Conservation (phyloP, 2,797 vertebrate species). For the Lepilemur ruficaudatus region DNA sequence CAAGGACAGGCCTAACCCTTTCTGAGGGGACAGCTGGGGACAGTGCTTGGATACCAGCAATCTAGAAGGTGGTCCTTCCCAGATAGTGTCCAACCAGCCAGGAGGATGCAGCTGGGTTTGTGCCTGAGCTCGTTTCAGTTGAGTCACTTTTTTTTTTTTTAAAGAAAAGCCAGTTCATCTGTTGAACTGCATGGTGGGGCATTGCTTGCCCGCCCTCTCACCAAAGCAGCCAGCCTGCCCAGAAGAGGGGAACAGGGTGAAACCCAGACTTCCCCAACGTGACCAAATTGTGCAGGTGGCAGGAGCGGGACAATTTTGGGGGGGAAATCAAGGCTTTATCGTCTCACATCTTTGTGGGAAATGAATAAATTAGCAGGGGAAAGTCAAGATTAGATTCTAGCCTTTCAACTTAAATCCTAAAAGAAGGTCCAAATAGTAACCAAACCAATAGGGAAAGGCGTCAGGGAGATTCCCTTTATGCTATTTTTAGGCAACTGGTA, state of each 20-base stretch:
- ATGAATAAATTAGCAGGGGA: background rate
- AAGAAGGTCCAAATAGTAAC: background rate
- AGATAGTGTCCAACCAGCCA: background rate
- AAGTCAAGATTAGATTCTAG: background rate
- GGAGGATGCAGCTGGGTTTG: background rate
- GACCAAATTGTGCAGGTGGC: background rate
- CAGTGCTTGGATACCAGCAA: background rate
- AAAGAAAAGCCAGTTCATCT: background rate
- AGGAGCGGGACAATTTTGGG: background rate
- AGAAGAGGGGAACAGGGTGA: background rate
- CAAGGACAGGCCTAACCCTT: background rate
- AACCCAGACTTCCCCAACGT: background rate
- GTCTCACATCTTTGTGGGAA: background rate
- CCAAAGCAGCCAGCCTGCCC: background rate
- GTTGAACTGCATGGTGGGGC: background rate
- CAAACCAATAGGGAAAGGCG: background rate
- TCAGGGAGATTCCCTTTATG: background rate
- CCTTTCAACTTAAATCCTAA: slow-evolving; percentile 2
- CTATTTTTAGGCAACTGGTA: slow-evolving; percentile 48
- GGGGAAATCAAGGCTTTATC: background rate
- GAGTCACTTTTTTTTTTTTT: background rate
- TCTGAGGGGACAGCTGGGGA: background rate
- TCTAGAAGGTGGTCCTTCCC: background rate
- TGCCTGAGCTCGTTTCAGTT: background rate
- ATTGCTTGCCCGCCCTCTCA: background rate